Base-by-base conservation (phyloP, 2,113 vertebrate genomes). In the Sardina pilchardus region DNA sequence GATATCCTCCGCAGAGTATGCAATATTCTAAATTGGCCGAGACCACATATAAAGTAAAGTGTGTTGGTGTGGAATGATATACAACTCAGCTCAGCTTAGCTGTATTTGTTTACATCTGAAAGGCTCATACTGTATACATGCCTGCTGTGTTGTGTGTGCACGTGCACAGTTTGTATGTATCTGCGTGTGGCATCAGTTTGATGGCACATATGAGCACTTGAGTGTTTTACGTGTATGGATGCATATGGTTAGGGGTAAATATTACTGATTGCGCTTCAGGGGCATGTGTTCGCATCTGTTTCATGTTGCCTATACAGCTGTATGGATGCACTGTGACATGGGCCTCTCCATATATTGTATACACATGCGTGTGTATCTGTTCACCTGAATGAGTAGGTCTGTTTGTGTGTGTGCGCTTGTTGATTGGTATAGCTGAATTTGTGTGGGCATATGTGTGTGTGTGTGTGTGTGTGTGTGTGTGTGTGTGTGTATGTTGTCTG, bases 401-500 rank as follows among this genome's bases (percentile, higher is more conserved):
- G 34, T 71, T 75, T 89, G 82, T 24, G 75, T 81, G 81, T 87
- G 75, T 83, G n/a, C 47, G n/a, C 87, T 6, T 59, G 53, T 24
- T 59, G 19, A 3, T 19, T 59, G 19, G 12, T 47, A 14, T 14
- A 47, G 45, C 45, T 59, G 53, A 1, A 14, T 59, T 1, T 59
- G 87, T 83, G 26, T 67, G 80, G 89, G 82, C 17, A 75, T 81
- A 78, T 87, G 75, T 83, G 39, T 67, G n/a, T 88, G 86, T 39
- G 78, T 81, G 39, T 36, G 8, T 43, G 9, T 63, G 59, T 63
- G 24, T 63, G 59, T 26, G 24, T 63, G 59, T 63, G 3, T 44
- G 50, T 83, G 26, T 71, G 59, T 89, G 81, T 63, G 59, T 63
- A 4, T 56, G 48, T 19, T 17, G 48, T 14, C 48, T 53, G 48